Conservation (phyloP, 1,140 invertebrate species). For the Sycophaga agraensis region DNA sequence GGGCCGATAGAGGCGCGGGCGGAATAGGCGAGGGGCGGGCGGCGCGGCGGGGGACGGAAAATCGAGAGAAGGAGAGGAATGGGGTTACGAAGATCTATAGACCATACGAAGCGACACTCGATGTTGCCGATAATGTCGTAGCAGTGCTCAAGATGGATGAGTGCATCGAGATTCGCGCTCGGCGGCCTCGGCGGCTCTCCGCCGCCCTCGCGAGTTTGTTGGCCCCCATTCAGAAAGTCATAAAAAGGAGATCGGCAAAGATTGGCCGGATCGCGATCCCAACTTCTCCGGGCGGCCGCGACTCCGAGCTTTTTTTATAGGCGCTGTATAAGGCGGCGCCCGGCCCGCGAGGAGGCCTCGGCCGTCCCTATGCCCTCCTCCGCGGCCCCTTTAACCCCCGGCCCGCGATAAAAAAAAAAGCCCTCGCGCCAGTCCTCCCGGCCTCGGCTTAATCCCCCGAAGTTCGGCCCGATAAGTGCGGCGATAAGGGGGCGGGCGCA, state of each 20-base stretch:
- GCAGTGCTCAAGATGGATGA: conserved; percentile 27
- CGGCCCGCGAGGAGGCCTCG: neutral
- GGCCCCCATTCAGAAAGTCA: conserved; percentile 24
- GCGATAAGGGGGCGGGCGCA: neutral
- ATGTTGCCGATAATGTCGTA: conserved; percentile 28
- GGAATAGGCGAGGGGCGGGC: neutral
- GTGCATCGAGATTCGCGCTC: conserved; percentile 7
- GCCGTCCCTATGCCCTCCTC: no score
- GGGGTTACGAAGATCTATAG: conserved; percentile 26
- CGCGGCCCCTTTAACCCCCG: neutral
- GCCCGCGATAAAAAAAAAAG: neutral
- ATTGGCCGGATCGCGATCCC: conserved; percentile 12
- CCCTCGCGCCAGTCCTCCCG: no score
- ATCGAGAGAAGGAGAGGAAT: conserved; percentile 9
- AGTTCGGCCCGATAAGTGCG: neutral
- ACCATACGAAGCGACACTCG: conserved; percentile 22
- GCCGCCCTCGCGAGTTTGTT: conserved; percentile 22
- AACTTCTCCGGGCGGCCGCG: conserved; percentile 2
- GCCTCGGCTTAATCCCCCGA: neutral
- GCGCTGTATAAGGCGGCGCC: neutral
- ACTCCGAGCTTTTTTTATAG: neutral
- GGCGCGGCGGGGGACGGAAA: conserved; percentile 2
- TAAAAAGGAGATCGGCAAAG: conserved; percentile 24
- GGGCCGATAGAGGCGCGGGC: neutral
- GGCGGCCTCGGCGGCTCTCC: neutral